Evolutionary conservation across 2,888 invertebrate species (phyloP), one percentile per base, ranked within the genome.

Genomic region (Drosophila aldrichi): DNA sequence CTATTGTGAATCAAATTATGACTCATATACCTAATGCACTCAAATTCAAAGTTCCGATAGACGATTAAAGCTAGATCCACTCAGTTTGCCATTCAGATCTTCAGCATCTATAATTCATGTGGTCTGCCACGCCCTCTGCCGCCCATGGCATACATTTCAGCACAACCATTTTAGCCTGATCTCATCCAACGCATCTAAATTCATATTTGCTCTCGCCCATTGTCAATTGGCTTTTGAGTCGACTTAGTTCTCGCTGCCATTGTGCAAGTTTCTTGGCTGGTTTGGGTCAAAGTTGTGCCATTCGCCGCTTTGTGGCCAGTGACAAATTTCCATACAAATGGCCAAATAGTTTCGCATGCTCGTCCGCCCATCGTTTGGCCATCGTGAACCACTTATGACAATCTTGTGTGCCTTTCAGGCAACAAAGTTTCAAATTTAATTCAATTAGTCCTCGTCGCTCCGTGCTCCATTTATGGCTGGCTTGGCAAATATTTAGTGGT

Each of bases 371-470:
- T 25, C 20, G 18, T n/a, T 40, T 20, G 43, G 20, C 20, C 43
- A 22, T 36, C 48, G 38, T 8, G 14, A 40, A 38, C 10, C 36
- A 60, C 40, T 34, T 56, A 56, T 51, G 46, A 5, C 25, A 29
- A 46, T 14, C 41, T 46, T 46, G 44, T 46, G 44, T 38, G 44
- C 55, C 18, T 55, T 70, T 51, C 61, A 29, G 20, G 67, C 58
- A 63, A 67, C 20, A 66, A 79, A 79, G 70, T 83, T 74, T 68
- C 70, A 67, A 86, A 82, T 81, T 76, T 83, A 81, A 82, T 82
- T 82, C 84, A 87, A 87, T 84, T 82, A 81, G 84, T 65, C 68
- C 29, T 46, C 49, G 48, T 60, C 48, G 62, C 18, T 34, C n/a
- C 7, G 5, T 55, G 44, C 49, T 22, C 20, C 48, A 60, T 63